Evolutionary conservation across 2,888 invertebrate species (phyloP).

Genomic region (Fissipunctia ypsillon): DNA sequence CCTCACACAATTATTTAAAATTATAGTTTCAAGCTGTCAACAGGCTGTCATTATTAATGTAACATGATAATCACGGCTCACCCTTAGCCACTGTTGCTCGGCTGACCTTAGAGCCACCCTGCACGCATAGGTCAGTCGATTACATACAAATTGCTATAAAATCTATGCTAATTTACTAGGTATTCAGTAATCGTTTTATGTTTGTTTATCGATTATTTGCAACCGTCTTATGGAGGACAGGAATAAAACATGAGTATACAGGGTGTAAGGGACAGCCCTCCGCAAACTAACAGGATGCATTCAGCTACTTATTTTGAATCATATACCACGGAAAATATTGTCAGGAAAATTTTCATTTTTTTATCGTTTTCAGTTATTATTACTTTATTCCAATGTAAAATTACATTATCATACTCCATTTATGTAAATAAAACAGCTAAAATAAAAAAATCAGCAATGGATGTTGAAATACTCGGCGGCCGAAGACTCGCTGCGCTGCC

Average conservation of each 20-base stretch:
- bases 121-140: slow-evolving; percentile 33
- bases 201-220: slow-evolving; percentile 7
- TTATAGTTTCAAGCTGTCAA: slow-evolving; percentile 12
- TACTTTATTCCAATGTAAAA: no score
- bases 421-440: no score
- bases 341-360: no score
- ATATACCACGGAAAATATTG: no score
- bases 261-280: no score
- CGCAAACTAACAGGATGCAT: no score
- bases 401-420: no score
- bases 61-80: slow-evolving; percentile 24
- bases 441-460: no score
- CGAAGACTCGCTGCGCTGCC: no score
- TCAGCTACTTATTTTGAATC: no score
- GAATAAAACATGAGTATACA: background rate
- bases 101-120: slow-evolving; percentile 29
- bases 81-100: slow-evolving; percentile 28
- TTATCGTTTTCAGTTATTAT: no score
- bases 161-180: slow-evolving; percentile 27
- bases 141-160: slow-evolving; percentile 22
- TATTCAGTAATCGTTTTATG: background rate
- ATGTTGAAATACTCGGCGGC: no score
- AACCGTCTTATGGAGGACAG: background rate
- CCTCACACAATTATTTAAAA: slow-evolving; percentile 15
- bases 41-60: background rate